Conservation (phyloP, 2,888 invertebrate species). For the Melinaea marsaeus region DNA sequence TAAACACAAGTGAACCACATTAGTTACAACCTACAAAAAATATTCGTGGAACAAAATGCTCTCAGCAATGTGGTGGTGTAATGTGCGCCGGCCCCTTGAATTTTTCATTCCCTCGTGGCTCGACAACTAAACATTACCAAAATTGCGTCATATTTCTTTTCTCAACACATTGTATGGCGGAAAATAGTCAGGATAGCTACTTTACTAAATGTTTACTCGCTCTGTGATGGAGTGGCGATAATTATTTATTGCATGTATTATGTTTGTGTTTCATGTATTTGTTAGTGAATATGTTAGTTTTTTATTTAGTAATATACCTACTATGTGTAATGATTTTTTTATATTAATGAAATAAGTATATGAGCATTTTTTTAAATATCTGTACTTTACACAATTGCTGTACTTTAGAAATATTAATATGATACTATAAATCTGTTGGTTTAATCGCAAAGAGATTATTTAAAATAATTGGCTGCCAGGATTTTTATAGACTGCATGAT, state of each 20-base stretch:
- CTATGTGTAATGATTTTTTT: background rate
- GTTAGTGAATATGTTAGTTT: conserved; percentile 10
- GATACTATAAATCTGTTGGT: too few relatives aligned
- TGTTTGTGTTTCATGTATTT: conserved; percentile 23
- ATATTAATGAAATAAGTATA: background rate
- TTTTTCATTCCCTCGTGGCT: conserved; percentile 77
- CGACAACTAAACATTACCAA: conserved; percentile 76
- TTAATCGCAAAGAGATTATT: too few relatives aligned
- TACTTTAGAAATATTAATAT: too few relatives aligned
- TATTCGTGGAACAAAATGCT: conserved; percentile 67
- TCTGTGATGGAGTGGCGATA: conserved; percentile 35
- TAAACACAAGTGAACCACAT: conserved; percentile 42
- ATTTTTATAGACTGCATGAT: too few relatives aligned
- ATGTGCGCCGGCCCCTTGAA: conserved; percentile 73
- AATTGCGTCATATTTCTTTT: conserved; percentile 77
- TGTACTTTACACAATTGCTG: too few relatives aligned
- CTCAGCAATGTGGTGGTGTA: conserved; percentile 68
- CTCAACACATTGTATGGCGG: conserved; percentile 58
- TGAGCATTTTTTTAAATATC: too few relatives aligned
- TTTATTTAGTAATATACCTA: background rate
- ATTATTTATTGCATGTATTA: conserved; percentile 39
- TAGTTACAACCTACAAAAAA: conserved; percentile 55
- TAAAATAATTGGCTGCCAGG: too few relatives aligned
- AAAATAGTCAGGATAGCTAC: conserved; percentile 68
- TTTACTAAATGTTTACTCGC: conserved; percentile 48